Conservation (phyloP, 2,113 vertebrate species). For the Python bivittatus region DNA sequence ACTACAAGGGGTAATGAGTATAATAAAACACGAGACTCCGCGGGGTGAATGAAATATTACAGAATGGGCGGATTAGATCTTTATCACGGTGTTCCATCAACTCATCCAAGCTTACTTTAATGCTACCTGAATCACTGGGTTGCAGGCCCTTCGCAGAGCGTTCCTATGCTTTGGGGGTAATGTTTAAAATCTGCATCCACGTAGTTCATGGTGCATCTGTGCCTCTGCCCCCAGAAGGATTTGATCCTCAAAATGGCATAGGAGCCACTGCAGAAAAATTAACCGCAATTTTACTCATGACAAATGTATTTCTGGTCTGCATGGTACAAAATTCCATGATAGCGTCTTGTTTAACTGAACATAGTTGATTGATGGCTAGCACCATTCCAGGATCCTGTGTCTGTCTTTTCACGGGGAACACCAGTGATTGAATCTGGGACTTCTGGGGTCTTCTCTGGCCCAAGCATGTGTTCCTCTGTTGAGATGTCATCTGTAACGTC, state of each 20-base stretch:
- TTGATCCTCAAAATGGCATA: neutral
- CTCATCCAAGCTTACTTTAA: neutral
- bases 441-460: neutral
- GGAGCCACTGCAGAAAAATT: neutral
- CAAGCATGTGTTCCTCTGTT: neutral
- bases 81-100: neutral
- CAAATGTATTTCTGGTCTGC: neutral
- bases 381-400: neutral
- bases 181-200: too few relatives aligned
- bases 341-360: too few relatives aligned
- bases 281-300: neutral
- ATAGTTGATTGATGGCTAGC: neutral
- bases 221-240: neutral
- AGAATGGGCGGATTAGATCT: neutral
- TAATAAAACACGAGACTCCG: constrained; percentile 7
- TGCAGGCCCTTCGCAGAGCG: neutral
- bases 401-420: neutral
- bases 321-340: neutral
- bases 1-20: neutral
- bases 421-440: too few relatives aligned
- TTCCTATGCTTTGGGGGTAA: neutral
- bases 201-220: neutral
- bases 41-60: neutral
- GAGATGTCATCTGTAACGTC: too few relatives aligned
- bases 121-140: too few relatives aligned